These are phyloP conservation scores for Mobula birostris DNA, from an alignment of 2,113 vertebrate species.

Conservation along the genomic window DNA sequence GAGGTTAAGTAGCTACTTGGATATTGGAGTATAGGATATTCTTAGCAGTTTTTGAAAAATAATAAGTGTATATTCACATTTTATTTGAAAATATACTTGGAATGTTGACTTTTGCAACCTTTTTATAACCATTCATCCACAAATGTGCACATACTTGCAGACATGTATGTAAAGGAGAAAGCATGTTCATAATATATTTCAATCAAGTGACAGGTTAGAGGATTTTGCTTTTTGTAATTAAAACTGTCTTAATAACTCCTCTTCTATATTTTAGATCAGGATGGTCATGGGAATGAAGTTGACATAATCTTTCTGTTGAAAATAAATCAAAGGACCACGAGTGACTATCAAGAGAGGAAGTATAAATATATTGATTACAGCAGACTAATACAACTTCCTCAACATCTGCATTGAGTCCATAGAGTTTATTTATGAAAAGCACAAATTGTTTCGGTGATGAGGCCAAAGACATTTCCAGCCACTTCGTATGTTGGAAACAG, in stretches of 20 bases:
- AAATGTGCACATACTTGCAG: not conserved
- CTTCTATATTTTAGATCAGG: constrained; percentile 5
- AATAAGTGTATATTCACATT: not conserved
- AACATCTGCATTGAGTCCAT: not conserved
- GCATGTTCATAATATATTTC: too few relatives aligned
- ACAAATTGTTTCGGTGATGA: constrained; percentile 74
- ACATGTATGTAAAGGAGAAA: not conserved
- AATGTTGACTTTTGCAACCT: not conserved
- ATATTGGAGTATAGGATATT: not conserved
- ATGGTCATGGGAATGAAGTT: not conserved
- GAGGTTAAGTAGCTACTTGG: not conserved
- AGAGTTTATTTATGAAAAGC: constrained; percentile 34
- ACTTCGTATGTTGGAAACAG: constrained; percentile 93
- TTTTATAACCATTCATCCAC: not conserved
- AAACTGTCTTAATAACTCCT: not conserved
- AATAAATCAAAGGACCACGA: constrained; percentile 39
- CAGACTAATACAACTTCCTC: not conserved
- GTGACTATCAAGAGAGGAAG: not conserved
- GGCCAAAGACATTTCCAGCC: constrained; percentile 97
- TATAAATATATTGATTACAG: not conserved
- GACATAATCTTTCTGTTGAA: constrained; percentile 63
- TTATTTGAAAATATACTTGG: not conserved
- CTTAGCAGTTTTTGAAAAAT: not conserved
- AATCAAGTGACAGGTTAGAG: not conserved
- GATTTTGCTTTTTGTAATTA: not conserved